phyloP scores from a whole-genome alignment of 2,888 invertebrate genomes.

The Amphipoea lucens region DNA sequence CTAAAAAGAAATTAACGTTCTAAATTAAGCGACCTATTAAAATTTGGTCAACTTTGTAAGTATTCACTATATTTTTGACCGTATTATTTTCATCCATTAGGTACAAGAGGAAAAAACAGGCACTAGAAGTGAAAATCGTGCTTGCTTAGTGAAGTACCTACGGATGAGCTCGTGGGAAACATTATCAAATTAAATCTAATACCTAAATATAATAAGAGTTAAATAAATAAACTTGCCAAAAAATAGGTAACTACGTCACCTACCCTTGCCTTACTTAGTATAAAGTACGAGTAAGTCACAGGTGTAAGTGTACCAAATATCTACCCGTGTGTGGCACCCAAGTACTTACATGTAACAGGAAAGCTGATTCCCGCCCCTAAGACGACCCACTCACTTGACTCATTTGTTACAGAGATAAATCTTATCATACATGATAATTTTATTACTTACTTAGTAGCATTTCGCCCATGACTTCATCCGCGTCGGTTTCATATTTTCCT shows the following conservation, averaged over 20 bases:
- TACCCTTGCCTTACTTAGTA: not conserved
- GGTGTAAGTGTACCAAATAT: constrained; percentile 16
- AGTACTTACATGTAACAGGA: constrained; percentile 7
- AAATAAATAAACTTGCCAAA: not conserved
- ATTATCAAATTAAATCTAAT: not conserved
- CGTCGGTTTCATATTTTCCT: not conserved
- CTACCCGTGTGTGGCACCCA: constrained; percentile 8
- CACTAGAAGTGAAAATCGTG: not conserved
- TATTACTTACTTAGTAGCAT: no score
- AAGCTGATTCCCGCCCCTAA: not conserved
- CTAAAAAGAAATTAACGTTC: constrained; percentile 62
- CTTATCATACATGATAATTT: not conserved
- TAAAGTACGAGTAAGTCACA: not conserved
- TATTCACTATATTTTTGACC: constrained; percentile 7
- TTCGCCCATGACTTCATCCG: no score
- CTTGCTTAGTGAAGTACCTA: not conserved
- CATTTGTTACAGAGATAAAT: not conserved
- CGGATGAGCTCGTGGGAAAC: not conserved
- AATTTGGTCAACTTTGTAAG: constrained; percentile 13
- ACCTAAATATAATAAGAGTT: constrained; percentile 1
- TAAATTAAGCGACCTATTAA: constrained; percentile 45
- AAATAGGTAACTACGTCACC: not conserved
- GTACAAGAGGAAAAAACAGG: not conserved
- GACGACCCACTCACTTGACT: not conserved
- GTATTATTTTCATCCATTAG: not conserved